Evolutionary conservation across 2,113 vertebrate genomes (phyloP).

Genomic region (Oreochromis aureus): DNA sequence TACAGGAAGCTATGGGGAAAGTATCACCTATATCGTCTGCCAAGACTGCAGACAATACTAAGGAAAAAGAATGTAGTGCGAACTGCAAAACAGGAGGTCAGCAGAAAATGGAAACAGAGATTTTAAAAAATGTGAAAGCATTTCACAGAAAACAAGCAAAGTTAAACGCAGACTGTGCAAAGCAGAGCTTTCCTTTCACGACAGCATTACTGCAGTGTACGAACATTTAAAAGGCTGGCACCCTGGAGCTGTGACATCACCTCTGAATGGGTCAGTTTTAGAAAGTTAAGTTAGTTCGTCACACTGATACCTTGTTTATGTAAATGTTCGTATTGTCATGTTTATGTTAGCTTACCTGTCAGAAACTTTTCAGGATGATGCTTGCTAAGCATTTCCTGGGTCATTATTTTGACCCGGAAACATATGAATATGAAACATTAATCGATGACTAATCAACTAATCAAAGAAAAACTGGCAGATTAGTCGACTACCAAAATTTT

Average conservation of each 20-base stretch:
- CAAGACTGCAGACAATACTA: background rate
- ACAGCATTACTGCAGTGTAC: background rate
- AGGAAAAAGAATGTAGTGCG: background rate
- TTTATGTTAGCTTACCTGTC: background rate
- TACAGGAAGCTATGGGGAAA: background rate
- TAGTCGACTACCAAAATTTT: background rate
- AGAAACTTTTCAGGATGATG: background rate
- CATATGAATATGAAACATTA: background rate
- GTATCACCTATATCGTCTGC: background rate
- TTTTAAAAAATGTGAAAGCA: background rate
- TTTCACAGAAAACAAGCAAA: background rate
- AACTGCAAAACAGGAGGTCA: background rate
- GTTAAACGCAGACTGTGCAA: background rate
- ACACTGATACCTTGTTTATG: background rate
- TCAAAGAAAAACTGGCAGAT: background rate
- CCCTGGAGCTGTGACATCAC: background rate
- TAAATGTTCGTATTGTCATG: background rate
- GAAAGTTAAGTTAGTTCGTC: background rate
- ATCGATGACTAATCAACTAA: background rate
- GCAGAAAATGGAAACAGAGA: background rate
- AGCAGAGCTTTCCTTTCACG: accelerated
- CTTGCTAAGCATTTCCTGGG: background rate
- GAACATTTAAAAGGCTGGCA: background rate
- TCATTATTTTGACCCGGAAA: background rate
- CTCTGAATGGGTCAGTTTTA: background rate